Evolutionary conservation across 35 echinoderm and acorn worm genomes (phyloP).

Genomic region (Ophiothrix spiculata): DNA sequence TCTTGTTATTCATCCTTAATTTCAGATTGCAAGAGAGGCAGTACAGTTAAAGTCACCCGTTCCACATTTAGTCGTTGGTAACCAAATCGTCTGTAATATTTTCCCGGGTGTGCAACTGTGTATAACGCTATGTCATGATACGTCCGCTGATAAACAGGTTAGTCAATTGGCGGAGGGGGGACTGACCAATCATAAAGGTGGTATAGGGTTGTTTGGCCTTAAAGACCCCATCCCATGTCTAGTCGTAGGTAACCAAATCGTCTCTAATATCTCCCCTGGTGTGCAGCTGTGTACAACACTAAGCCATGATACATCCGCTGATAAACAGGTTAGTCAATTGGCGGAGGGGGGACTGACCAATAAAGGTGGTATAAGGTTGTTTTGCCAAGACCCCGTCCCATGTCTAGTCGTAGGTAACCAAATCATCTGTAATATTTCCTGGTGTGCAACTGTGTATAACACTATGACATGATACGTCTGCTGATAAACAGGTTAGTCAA

Average conservation of each 20-base stretch:
- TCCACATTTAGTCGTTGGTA: constrained; percentile 89
- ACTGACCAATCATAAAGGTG: neutral
- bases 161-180: neutral
- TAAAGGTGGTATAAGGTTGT: neutral
- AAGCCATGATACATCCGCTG: constrained; percentile 73
- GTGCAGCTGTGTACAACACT: constrained; percentile 77
- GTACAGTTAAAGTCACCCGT: constrained; percentile 89
- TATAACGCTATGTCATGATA: constrained; percentile 89
- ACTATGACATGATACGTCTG: constrained; percentile 85
- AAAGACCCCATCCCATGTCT: constrained; percentile 84
- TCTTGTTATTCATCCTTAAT: neutral
- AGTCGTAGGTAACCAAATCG: constrained; percentile 91
- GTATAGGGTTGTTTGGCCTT: neutral
- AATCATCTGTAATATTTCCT: constrained; percentile 84
- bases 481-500: constrained; percentile 41
- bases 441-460: constrained; percentile 82
- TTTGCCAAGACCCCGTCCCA: constrained; percentile 76
- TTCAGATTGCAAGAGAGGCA: constrained; percentile 94
- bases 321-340: constrained; percentile 30
- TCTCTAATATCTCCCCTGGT: constrained; percentile 74
- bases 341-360: neutral
- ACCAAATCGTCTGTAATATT: constrained; percentile 86
- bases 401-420: constrained; percentile 92
- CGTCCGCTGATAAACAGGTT: constrained; percentile 45
- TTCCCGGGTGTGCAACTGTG: constrained; percentile 86